Base-by-base conservation (phyloP, 2,888 invertebrate species). In the Hemicrepidius hirtus region DNA sequence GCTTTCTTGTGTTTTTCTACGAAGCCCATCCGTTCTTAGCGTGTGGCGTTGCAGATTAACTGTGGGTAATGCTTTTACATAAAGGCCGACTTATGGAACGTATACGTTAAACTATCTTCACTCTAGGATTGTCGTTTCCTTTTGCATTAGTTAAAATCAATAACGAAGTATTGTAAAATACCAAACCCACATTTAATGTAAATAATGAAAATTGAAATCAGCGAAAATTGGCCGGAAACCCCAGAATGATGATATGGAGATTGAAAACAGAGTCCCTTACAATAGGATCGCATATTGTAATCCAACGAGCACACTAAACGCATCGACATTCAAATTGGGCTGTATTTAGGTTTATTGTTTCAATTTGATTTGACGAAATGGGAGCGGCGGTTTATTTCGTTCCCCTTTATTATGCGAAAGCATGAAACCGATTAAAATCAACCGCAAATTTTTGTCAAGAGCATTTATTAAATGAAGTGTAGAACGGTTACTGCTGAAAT, bases 1-100 rank as follows among this genome's bases (percentile, higher is more conserved):
- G 76, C 71, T 74, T 76, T 76, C 74, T 69, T 76, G 74, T 76
- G 76, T 76, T 76, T 68, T 71, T 71, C 69, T 50, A 65, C 50
- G 35, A 50, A 55, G 37, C 64, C 68, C 67, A 66, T 74, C 68
- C 76, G 62, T 67, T 75, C 68, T 71, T 67, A 69, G 71, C 57
- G 71, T 67, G 73, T 71, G 55, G 60, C 59, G 57, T 59, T 46
- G 59, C 64, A 57, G 70, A 70, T 64, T 69, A 69, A 69, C 53
- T 55, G 60, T 44, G 21, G 60, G 24, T 37, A 28, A 65, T 35
- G 50, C 64, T 65, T 63, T 46, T 46, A 46, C 46, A 32, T 44
- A 32, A 32, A 63, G 32, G 41, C 16, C 32, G 13, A 35, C 35
- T 28, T 18, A 21, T 60, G 4, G 18, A 60, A 60, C 9, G 40